Base-by-base conservation (phyloP, 2,113 vertebrate genomes). In the Kryptolebias marmoratus region DNA sequence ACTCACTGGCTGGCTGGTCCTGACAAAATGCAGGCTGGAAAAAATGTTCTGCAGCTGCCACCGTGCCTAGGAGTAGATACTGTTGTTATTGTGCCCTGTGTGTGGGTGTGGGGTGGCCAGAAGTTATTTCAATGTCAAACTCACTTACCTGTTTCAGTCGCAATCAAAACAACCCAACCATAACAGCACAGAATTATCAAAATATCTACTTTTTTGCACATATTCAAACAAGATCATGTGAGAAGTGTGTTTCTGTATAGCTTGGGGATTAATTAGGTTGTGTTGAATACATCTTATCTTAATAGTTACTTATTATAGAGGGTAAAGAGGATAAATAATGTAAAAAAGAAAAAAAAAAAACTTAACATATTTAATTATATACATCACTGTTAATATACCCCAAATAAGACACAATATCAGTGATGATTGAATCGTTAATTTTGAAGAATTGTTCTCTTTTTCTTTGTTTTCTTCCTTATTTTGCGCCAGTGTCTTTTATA, bases 1-100 rank as follows among this genome's bases (percentile, higher is more conserved):
- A 68, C 71, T 31, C 60, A 71, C 68, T 65, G 74, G 57, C 73
- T 61, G 83, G 54, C 83, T 68, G 56, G 48, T 80, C 59, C 89
- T 65, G 83, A 82, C 83, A 85, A 81, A 68, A 77, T 55, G 64
- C 69, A 44, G 80, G 16, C 82, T 87, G 80, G 64, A 71, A 79
- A 64, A 86, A 86, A 83, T 78, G 81, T 68, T 57, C 44, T 68
- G 90, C 89, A 89, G 88, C 91, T 92, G 91, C 84, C 83, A 64
- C 85, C 81, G 90, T 79, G 87, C 68, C 79, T 71, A 72, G 70
- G 50, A 80, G 76, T 56, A 73, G 78, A 78, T 42, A 73, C 68
- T 75, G 59, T 62, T 79, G 79, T 71, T 81, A 70, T 61, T 62
- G 64, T 61, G 65, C 22, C 39, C 56, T 71, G 78, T 36, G 59